Evolutionary conservation across 1,140 invertebrate species (phyloP).

Genomic region (Stegodyphus dumicola): DNA sequence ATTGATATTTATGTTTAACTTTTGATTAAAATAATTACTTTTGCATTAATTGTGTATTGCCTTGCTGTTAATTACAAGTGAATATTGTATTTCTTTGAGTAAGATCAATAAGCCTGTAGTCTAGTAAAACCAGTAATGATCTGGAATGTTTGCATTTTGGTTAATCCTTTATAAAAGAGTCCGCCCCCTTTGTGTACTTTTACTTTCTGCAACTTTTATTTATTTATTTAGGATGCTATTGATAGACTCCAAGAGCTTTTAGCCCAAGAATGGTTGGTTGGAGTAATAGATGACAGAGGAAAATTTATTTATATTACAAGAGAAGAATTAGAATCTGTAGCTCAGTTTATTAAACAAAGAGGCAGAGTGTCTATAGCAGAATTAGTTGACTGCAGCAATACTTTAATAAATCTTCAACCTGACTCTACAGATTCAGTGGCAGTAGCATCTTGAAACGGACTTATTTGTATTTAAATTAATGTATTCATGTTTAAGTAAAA

Average conservation of each 20-base stretch:
- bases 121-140: no score
- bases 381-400: conserved; percentile 93
- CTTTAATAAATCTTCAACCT: conserved; percentile 84
- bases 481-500: no score
- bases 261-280: conserved; percentile 77
- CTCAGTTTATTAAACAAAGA: conserved; percentile 94
- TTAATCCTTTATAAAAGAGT: no score
- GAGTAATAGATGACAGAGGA: conserved; percentile 98
- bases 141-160: no score
- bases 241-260: conserved; percentile 86
- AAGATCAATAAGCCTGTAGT: no score
- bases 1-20: no score
- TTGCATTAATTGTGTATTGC: no score
- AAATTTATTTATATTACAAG: conserved; percentile 98
- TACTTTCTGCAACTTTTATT: no score
- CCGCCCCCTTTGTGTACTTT: no score
- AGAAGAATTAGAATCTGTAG: conserved; percentile 90
- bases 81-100: no score
- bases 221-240: conserved; percentile 68
- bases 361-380: conserved; percentile 94
- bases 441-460: conserved; percentile 22
- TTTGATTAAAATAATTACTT: no score
- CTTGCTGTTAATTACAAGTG: no score
- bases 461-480: neutral
- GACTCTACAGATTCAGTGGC: conserved; percentile 27